Evolutionary conservation across 2,797 vertebrate species (phyloP).

Genomic region (Echeneis naucrates): DNA sequence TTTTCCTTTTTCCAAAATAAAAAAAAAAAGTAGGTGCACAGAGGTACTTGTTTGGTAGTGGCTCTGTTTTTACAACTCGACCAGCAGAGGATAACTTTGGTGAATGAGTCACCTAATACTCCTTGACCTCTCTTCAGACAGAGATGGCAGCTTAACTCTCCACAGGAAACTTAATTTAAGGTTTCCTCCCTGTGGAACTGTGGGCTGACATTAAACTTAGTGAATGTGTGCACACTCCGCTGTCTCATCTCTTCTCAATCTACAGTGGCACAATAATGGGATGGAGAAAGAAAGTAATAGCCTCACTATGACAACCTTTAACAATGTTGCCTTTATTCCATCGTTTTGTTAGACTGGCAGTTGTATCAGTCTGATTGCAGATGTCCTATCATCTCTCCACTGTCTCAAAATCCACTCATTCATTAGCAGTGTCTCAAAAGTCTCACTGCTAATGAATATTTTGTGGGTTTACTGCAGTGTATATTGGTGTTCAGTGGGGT

Average conservation of each 20-base stretch:
- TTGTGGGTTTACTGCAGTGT: not conserved
- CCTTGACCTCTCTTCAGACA: slow-evolving; percentile 71
- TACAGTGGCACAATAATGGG: slow-evolving; percentile 53
- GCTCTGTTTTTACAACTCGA: slow-evolving; percentile 37
- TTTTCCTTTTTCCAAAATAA: no score
- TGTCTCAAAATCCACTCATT: slow-evolving; percentile 33
- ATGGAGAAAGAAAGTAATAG: slow-evolving; percentile 44
- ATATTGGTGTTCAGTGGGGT: not conserved
- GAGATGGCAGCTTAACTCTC: slow-evolving; percentile 49
- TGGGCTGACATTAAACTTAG: slow-evolving; percentile 72
- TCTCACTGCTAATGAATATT: not conserved
- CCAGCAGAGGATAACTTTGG: slow-evolving; percentile 43
- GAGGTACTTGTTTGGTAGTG: not conserved
- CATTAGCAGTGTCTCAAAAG: slow-evolving; percentile 15
- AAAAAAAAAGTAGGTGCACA: no score
- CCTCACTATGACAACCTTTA: slow-evolving; percentile 56
- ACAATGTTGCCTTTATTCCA: slow-evolving; percentile 45
- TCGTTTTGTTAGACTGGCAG: slow-evolving; percentile 42
- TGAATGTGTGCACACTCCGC: slow-evolving; percentile 60
- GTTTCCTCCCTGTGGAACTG: slow-evolving; percentile 63
- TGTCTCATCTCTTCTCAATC: slow-evolving; percentile 48
- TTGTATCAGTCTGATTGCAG: slow-evolving; percentile 51
- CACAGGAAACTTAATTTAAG: slow-evolving; percentile 71
- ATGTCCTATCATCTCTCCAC: slow-evolving; percentile 26
- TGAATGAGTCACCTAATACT: slow-evolving; percentile 61